These are phyloP conservation scores for Aplocera efformata DNA, from an alignment of 2,888 invertebrate genomes.

Conservation along the genomic window DNA sequence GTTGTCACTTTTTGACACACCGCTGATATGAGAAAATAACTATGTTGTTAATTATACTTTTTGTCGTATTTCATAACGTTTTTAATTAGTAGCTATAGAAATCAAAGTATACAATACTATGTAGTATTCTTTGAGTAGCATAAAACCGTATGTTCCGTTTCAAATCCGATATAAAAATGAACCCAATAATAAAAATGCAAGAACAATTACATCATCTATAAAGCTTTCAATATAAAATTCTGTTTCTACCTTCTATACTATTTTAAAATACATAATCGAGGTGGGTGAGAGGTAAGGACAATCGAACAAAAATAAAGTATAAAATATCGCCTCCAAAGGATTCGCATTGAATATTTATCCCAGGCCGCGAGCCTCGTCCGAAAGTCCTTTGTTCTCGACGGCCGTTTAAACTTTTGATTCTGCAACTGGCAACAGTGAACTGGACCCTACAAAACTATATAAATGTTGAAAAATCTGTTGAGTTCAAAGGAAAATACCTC, in stretches of 20 bases:
- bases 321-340: conserved; percentile 78
- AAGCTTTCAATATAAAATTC: conserved; percentile 42
- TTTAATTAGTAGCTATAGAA: conserved; percentile 20
- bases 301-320: conserved; percentile 66
- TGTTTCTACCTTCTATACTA: conserved; percentile 37
- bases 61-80: conserved; percentile 21
- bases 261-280: conserved; percentile 54
- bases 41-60: conserved; percentile 28
- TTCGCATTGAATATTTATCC: conserved; percentile 80
- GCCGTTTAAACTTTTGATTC: conserved; percentile 81
- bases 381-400: conserved; percentile 74
- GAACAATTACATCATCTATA: conserved; percentile 35
- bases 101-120: too few relatives aligned
- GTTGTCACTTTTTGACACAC: conserved; percentile 26
- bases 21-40: conserved; percentile 15
- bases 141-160: conserved; percentile 14
- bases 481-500: not conserved
- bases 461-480: conserved; percentile 33
- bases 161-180: conserved; percentile 3
- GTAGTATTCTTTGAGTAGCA: too few relatives aligned
- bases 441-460: conserved; percentile 70
- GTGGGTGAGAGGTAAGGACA: conserved; percentile 68
- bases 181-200: conserved; percentile 35
- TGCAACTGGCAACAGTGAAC: conserved; percentile 78
- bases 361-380: conserved; percentile 65